Conservation (phyloP, 2,888 invertebrate genomes). For the Ecliptopera silaceata region DNA sequence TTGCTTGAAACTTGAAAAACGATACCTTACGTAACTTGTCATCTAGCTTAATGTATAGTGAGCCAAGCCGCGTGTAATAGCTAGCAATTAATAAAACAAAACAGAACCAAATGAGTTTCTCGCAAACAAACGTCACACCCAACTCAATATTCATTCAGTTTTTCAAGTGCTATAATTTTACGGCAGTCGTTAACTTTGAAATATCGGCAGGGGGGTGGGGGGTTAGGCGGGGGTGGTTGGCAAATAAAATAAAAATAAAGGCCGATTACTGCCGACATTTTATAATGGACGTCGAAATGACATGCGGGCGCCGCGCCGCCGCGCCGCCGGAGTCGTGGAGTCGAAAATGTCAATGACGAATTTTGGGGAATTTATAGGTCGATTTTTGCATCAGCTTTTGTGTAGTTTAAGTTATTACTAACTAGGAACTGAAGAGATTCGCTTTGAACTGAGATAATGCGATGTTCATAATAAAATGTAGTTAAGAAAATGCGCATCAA, state of each 20-base stretch:
- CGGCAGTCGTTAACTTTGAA: conserved; percentile 81
- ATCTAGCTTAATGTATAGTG: no score
- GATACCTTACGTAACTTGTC: no score
- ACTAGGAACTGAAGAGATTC: no score
- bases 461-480: no score
- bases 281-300: conserved; percentile 80
- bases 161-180: conserved; percentile 78
- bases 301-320: conserved; percentile 80
- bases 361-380: conserved; percentile 19
- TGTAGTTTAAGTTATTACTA: no score
- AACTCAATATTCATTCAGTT: conserved; percentile 65
- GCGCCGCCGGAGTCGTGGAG: conserved; percentile 45
- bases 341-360: conserved; percentile 43
- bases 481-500: no score
- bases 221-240: conserved; percentile 52
- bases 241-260: conserved; percentile 82
- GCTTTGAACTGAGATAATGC: no score
- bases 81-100: conserved; percentile 1
- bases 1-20: no score
- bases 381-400: not conserved
- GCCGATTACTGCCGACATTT: conserved; percentile 80
- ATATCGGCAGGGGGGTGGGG: conserved; percentile 64
- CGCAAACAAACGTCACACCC: conserved; percentile 47
- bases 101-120: conserved; percentile 24
- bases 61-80: not conserved